Percentiles rank a stretch among this genome's conserved stretches.
Evolutionary conservation across 35 echinoderm and acorn worm genomes (phyloP).

Genomic region (Stichopus chloronotus): DNA sequence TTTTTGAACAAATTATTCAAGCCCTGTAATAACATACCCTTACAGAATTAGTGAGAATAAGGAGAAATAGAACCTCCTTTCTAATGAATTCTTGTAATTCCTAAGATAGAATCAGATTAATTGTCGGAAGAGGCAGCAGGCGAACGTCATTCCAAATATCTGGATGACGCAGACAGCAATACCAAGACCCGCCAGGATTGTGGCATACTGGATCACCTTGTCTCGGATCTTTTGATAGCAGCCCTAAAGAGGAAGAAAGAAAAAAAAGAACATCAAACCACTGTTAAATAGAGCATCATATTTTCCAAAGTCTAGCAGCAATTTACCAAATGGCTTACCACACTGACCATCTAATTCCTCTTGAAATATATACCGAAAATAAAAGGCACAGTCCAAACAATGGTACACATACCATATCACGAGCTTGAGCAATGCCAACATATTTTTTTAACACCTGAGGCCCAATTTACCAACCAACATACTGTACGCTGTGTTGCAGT

Average conservation of each 20-base stretch:
- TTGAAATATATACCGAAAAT: neutral
- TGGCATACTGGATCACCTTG: conserved; percentile 61
- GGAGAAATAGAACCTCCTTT: no score
- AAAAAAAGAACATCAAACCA: no score
- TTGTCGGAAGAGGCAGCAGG: conserved; percentile 46
- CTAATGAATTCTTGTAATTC: no score
- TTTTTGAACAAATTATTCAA: neutral
- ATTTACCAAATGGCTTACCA: neutral
- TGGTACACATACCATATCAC: no score
- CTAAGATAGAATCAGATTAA: conserved; percentile 7
- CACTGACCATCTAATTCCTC: neutral
- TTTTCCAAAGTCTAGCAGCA: neutral
- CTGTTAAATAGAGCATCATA: neutral
- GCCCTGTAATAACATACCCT: neutral
- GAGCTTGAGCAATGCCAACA: no score
- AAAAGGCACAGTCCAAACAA: neutral
- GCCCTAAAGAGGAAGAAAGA: neutral
- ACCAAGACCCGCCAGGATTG: conserved; percentile 47
- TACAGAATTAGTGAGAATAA: neutral
- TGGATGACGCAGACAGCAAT: conserved; percentile 42
- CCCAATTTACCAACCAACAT: no score
- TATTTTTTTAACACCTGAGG: no score
- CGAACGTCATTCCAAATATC: conserved; percentile 58
- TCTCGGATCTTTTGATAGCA: conserved; percentile 19
- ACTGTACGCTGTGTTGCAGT: no score